Evolutionary conservation across 2,797 vertebrate species (phyloP).

Genomic region (Miichthys miiuy): DNA sequence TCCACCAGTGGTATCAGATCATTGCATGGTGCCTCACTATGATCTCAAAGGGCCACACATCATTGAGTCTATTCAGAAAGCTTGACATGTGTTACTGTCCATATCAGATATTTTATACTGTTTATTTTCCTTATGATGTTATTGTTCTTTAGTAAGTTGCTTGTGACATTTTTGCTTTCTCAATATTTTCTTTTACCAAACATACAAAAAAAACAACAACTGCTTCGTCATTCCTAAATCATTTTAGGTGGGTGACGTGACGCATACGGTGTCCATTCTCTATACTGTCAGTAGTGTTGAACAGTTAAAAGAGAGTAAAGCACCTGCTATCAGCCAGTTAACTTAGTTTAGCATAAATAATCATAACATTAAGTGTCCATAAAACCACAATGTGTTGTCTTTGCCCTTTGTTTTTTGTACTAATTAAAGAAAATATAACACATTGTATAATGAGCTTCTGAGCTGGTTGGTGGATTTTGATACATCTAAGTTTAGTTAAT

Average conservation of each 20-base stretch:
- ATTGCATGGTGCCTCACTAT: background rate
- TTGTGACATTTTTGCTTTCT: background rate
- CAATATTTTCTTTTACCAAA: background rate
- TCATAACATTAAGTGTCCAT: background rate
- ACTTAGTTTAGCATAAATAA: background rate
- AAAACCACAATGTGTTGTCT: background rate
- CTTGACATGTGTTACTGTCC: background rate
- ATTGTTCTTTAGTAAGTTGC: background rate
- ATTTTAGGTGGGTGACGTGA: background rate
- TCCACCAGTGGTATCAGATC: constrained; percentile 6
- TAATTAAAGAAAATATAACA: background rate
- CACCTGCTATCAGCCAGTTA: too few species aligned
- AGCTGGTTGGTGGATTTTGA: background rate
- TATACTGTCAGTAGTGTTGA: too few species aligned
- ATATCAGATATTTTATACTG: constrained; percentile 2
- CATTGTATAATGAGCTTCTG: background rate
- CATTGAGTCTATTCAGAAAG: constrained; percentile 22
- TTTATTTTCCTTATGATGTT: background rate
- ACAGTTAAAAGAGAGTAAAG: too few species aligned
- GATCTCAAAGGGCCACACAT: constrained; percentile 2
- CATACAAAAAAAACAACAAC: background rate
- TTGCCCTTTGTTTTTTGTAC: background rate
- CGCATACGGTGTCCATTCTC: too few species aligned
- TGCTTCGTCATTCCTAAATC: background rate
- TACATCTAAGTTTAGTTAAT: background rate